Conservation (phyloP, 1,140 invertebrate species). For the Magallana ariakensis region DNA sequence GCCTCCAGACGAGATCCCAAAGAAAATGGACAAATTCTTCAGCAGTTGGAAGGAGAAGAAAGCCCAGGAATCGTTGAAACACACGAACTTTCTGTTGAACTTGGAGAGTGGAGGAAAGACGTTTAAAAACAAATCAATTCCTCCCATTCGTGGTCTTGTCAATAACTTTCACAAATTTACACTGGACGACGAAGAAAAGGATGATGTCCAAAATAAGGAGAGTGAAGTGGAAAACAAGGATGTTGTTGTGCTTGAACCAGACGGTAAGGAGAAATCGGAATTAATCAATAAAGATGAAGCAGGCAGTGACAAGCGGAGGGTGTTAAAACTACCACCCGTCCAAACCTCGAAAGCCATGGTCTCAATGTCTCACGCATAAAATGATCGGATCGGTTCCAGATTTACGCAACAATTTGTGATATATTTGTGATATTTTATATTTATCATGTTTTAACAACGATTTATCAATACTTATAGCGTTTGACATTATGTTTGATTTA, state of each 20-base stretch:
- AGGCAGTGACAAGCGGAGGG: not conserved
- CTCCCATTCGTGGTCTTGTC: conserved; percentile 51
- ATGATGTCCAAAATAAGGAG: not conserved
- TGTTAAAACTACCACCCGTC: conserved; percentile 30
- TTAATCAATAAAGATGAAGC: not conserved
- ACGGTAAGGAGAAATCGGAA: not conserved
- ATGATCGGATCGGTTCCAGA: too few relatives aligned
- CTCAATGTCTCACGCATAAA: not conserved
- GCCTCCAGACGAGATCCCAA: conserved; percentile 43
- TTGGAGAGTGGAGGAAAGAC: not conserved
- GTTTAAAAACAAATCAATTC: conserved; percentile 36
- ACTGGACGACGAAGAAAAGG: conserved; percentile 18
- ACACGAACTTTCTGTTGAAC: conserved; percentile 33
- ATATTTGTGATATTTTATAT: too few relatives aligned
- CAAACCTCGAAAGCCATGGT: conserved; percentile 33
- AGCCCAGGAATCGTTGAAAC: conserved; percentile 12
- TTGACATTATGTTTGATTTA: too few relatives aligned
- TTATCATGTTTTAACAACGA: too few relatives aligned
- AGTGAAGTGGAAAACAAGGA: not conserved
- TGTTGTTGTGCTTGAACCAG: not conserved
- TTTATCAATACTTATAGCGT: too few relatives aligned
- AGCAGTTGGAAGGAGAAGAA: conserved; percentile 35
- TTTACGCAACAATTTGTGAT: too few relatives aligned
- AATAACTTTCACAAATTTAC: conserved; percentile 44
- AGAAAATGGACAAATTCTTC: conserved; percentile 56